Evolutionary conservation across 2,113 vertebrate genomes (phyloP).

Genomic region (Erpornis zantholeuca): DNA sequence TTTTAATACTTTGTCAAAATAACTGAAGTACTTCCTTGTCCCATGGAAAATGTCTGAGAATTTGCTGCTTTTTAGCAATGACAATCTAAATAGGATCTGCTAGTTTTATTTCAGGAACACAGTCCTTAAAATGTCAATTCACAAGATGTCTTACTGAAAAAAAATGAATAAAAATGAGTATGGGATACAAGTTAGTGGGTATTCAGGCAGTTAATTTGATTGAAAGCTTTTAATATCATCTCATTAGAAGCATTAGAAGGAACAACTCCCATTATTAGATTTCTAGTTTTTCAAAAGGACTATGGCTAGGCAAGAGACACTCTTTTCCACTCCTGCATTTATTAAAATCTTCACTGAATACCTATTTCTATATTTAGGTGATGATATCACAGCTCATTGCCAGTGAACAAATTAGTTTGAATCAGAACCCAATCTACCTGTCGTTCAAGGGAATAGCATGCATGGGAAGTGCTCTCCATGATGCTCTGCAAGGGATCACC

Average conservation of each 20-base stretch:
- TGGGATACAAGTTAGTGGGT: neutral
- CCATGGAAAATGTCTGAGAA: neutral
- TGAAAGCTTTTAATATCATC: constrained; percentile 42
- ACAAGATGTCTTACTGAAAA: constrained; percentile 1
- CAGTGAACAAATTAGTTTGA: constrained; percentile 43
- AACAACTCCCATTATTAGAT: constrained; percentile 15
- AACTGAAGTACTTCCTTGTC: neutral
- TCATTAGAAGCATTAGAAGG: neutral
- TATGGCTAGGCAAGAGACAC: neutral
- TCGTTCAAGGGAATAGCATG: neutral
- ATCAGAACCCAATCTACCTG: constrained; percentile 16
- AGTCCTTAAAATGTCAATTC: constrained; percentile 23
- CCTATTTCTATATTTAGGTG: constrained; percentile 27
- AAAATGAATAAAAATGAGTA: neutral
- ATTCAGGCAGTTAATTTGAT: constrained; percentile 20
- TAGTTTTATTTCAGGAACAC: constrained; percentile 31
- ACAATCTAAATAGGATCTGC: constrained; percentile 13
- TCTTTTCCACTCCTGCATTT: neutral
- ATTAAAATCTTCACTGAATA: constrained; percentile 17
- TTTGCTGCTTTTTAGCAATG: neutral
- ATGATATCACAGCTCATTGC: neutral
- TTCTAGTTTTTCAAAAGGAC: neutral
- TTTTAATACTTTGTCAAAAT: constrained; percentile 4
- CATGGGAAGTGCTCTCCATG: neutral
- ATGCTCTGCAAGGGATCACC: neutral